These are phyloP conservation scores for Anolis sagrei DNA, from an alignment of 2,113 vertebrate species.

Conservation along the genomic window DNA sequence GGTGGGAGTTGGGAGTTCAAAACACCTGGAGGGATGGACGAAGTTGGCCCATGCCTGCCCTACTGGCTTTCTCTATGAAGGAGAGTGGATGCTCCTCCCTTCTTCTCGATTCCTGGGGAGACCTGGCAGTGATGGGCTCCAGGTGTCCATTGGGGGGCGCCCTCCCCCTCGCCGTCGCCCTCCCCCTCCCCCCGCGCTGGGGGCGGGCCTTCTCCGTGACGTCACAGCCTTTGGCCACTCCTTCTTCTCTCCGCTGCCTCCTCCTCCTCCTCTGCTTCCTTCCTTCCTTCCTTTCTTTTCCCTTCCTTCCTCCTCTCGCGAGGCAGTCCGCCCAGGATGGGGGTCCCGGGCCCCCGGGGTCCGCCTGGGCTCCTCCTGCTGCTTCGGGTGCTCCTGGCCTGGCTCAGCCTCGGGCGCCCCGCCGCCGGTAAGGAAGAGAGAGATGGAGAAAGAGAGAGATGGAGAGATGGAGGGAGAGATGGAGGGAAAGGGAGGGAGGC, in stretches of 20 bases:
- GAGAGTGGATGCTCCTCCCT: too few relatives aligned
- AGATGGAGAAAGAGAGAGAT: background rate
- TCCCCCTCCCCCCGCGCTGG: background rate
- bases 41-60: too few relatives aligned
- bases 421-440: constrained; percentile 32
- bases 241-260: too few relatives aligned
- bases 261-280: too few relatives aligned
- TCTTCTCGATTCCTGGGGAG: too few relatives aligned
- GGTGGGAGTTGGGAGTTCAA: too few relatives aligned
- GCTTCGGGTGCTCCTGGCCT: constrained; percentile 64
- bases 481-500: background rate
- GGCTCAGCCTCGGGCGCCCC: constrained; percentile 64
- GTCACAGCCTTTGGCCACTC: background rate
- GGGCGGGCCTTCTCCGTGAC: constrained; percentile 3
- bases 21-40: too few relatives aligned
- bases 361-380: constrained; percentile 29
- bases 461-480: background rate
- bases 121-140: too few relatives aligned
- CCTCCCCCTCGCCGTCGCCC: too few relatives aligned
- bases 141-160: background rate
- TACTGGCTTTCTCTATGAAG: too few relatives aligned
- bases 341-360: background rate
- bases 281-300: too few relatives aligned
- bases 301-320: background rate
- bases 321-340: background rate